Evolutionary conservation across 2,797 vertebrate genomes (phyloP).

Genomic region (Sebastes hubbsi): DNA sequence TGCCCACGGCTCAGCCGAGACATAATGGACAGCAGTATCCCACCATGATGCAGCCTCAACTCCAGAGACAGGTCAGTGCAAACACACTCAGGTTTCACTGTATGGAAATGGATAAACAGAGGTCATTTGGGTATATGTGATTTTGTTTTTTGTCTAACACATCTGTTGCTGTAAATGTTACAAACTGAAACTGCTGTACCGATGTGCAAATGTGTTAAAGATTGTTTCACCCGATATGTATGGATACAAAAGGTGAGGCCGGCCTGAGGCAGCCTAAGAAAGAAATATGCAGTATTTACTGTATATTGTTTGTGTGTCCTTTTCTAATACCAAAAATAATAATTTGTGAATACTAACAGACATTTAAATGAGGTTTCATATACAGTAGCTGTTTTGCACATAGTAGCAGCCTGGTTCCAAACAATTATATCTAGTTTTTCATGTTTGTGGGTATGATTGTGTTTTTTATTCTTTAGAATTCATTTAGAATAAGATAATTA

Average conservation of each 20-base stretch:
- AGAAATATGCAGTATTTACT: neutral
- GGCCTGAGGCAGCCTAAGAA: neutral
- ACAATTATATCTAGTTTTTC: neutral
- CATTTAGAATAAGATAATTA: neutral
- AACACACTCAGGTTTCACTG: neutral
- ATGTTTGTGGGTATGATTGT: neutral
- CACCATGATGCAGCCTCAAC: slow-evolving; percentile 96
- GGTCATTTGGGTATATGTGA: neutral
- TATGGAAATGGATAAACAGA: neutral
- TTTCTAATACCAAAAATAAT: neutral
- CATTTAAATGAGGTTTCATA: neutral
- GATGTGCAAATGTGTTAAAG: neutral
- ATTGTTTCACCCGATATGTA: neutral
- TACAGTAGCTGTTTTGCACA: neutral
- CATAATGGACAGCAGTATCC: slow-evolving; percentile 95
- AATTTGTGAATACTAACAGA: neutral
- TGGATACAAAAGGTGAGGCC: slow-evolving; percentile 4
- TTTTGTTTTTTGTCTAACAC: neutral
- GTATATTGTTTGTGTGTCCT: neutral
- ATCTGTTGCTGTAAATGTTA: neutral
- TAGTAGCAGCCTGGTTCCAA: neutral
- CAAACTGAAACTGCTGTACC: neutral
- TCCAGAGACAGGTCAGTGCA: slow-evolving; percentile 96
- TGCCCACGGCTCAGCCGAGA: slow-evolving; percentile 89
- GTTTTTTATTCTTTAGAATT: neutral